Base-by-base conservation (phyloP, 2,113 vertebrate genomes). In the Pelecanus crispus region DNA sequence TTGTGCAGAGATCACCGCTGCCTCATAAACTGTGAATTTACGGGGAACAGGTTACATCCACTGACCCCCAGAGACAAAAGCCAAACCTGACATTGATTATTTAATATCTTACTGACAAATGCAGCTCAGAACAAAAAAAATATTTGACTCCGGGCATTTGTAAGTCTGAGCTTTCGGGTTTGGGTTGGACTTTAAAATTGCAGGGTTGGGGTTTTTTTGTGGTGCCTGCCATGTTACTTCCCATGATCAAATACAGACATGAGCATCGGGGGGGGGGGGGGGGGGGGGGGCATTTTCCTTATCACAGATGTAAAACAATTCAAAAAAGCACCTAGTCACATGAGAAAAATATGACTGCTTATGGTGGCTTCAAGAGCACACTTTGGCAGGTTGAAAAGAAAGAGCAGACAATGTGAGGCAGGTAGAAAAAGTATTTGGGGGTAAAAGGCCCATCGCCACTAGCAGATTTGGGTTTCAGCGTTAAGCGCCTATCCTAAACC, bases 11-110 rank as follows among this genome's bases (percentile, higher is more conserved):
- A 95, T 88, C 81, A 50, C 58, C 2, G 3, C 78, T 95, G 97
- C 72, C 95, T 96, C 82, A 91, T 88, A 95, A 90, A 91, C 75
- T 40, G 20, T 31, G 97, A 93, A 96, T 97, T 97, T 96, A 96
- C 96, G 49, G 63, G 82, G 52, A 90, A 36, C 42, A 78, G 95
- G 78, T 96, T 97, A 94, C 73, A 75, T 85, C 92, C 91, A 88
- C 86, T 96, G 90, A 98, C 83, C 86, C 86, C 45, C 73, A 26
- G 59, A 96, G 72, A 75, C 95, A 97, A 96, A 94, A 92, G 89
- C 86, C 4, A 5, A 96, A 96, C 92, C 66, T 96, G 83, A 79
- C 85, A 89, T 82, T 90, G 36, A 38, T 88, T 86, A 82, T 90
- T 96, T 97, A 96, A 81, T 88, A 96, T 88, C 96, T 97, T 71